A percentile compares a stretch with the other conserved stretches of the same genome.
These are phyloP conservation scores for Lates japonicus DNA, from an alignment of 2,797 vertebrate genomes.

Conservation along the genomic window DNA sequence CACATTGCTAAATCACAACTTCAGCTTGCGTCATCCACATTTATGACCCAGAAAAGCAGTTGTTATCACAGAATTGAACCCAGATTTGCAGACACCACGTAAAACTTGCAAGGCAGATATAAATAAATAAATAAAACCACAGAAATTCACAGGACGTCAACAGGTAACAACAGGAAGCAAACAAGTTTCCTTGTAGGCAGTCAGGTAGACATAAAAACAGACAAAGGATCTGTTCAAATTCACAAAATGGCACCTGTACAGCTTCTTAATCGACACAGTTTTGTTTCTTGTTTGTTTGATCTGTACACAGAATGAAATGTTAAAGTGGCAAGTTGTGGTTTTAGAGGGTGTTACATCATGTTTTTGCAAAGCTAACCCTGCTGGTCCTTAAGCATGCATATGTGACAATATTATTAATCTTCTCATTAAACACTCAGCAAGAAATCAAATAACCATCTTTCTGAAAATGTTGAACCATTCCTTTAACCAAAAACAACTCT, in stretches of 20 bases:
- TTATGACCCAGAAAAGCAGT: neutral
- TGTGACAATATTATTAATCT: neutral
- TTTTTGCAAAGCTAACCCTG: neutral
- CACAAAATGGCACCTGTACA: neutral
- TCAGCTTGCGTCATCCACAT: slow-evolving; percentile 18
- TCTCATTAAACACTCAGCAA: neutral
- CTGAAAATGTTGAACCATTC: neutral
- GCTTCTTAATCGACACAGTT: neutral
- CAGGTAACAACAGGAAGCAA: too few species aligned
- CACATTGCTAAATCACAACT: neutral
- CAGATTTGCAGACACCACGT: too few species aligned
- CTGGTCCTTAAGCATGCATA: neutral
- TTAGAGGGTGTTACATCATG: neutral
- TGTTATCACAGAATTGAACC: too few species aligned
- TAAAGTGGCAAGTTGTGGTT: neutral
- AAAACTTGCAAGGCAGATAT: too few species aligned
- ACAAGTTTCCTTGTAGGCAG: too few species aligned
- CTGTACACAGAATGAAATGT: neutral
- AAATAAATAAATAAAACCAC: too few species aligned
- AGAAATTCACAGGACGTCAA: too few species aligned
- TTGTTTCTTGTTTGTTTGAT: neutral
- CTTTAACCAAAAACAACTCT: neutral
- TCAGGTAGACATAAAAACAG: too few species aligned
- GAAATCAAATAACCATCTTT: neutral
- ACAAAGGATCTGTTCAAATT: too few species aligned